Evolutionary conservation across 2,888 invertebrate genomes (phyloP).

Genomic region (Limenitis camilla): DNA sequence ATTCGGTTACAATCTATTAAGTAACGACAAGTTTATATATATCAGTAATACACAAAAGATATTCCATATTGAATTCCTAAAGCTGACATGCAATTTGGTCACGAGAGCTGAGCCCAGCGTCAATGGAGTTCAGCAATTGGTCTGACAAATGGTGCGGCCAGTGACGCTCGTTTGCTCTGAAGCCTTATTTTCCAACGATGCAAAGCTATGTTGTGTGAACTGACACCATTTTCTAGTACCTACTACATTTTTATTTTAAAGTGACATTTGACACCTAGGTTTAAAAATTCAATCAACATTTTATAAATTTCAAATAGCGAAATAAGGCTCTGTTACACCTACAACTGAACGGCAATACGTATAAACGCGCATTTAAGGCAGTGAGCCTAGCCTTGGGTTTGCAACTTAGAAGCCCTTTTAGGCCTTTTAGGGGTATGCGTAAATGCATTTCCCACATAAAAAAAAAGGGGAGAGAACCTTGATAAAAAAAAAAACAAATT

Average conservation of each 20-base stretch:
- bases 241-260: not conserved
- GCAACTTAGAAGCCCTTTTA: too few species aligned
- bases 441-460: too few species aligned
- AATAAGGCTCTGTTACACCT: too few species aligned
- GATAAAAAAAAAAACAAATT: too few species aligned
- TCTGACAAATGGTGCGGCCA: conserved; percentile 9
- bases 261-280: not conserved
- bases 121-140: conserved; percentile 4
- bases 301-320: too few species aligned
- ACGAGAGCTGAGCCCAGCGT: not conserved
- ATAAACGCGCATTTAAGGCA: too few species aligned
- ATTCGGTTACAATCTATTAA: too few species aligned
- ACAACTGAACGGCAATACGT: too few species aligned
- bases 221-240: not conserved
- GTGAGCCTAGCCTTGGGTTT: too few species aligned
- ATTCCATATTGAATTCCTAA: not conserved
- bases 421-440: too few species aligned
- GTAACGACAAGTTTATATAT: not conserved
- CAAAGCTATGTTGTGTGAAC: conserved; percentile 1
- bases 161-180: conserved; percentile 8
- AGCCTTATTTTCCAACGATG: conserved; percentile 4
- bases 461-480: too few species aligned
- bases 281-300: too few species aligned
- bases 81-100: not conserved
- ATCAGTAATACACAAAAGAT: not conserved